Base-by-base conservation (phyloP, 2,888 invertebrate genomes). In the Caenorhabditis becei region DNA sequence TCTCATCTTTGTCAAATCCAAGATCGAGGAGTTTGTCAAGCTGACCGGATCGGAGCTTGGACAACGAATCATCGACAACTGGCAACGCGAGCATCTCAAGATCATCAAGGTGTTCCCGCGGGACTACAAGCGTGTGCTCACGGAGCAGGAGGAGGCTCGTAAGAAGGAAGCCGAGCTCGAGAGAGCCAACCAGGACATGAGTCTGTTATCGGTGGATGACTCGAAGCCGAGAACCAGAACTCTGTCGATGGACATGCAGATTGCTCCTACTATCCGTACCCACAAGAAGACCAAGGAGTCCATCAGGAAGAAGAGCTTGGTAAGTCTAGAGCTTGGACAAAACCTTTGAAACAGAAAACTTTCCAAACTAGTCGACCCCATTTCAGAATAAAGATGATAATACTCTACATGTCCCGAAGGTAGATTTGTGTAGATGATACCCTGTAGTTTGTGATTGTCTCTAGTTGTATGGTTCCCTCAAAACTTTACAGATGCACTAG, bases 51-150 rank as follows among this genome's bases (percentile, higher is more conserved):
- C 97, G 2, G 91, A 95, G 82, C 94, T 97, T 79, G 98, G 97
- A 4, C 92, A 94, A 83, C 93, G 94, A 32, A 93, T 98, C 35
- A 92, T 98, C 0, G 93, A 94, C 84, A 94, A 95, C 77, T 96
- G 97, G 97, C 94, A 94, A 0, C 93, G 93, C 75, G 94, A 94
- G 70, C 94, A 95, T 54, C 92, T 94, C 32, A 94, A 94, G 91
- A 96, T 99, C 91, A 94, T 97, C 69, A 99, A 99, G 93, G 96
- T 98, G 58, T 98, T 98, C 93, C 98, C 99, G 0, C 95, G 95
- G 90, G 99, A 99, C 91, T 99, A 97, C 92, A 96, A 97, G 91
- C 94, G 95, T 83, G 97, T 95, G 0, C 92, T 99, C 24, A 94
- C 94, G 85, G 94, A 94, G 84, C 91, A 95, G 89, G 91, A 91